Evolutionary conservation across 92 coral and sea anemone species (phyloP).

Genomic region (Plumapathes pennacea): DNA sequence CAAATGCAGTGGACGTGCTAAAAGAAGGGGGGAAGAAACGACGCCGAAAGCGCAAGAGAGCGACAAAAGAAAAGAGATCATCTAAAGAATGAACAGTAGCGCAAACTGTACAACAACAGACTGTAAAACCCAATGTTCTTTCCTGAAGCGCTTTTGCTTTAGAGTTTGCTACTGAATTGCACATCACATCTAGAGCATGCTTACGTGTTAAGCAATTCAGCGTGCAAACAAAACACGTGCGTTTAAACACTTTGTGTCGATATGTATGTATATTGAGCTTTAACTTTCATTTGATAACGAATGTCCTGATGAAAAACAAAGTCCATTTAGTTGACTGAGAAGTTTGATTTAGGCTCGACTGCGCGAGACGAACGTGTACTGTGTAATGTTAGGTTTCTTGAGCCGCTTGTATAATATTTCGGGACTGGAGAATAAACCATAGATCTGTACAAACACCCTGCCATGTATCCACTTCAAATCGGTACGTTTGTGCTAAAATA

Average conservation of each 20-base stretch:
- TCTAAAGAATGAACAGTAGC: slow-evolving; percentile 47
- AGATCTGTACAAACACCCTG: slow-evolving; percentile 79
- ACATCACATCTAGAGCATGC: slow-evolving; percentile 48
- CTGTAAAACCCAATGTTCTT: no score
- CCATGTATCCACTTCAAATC: slow-evolving; percentile 67
- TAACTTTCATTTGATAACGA: slow-evolving; percentile 93
- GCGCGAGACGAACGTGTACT: slow-evolving; percentile 25
- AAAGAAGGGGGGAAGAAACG: slow-evolving; percentile 96
- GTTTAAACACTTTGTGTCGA: slow-evolving; percentile 77
- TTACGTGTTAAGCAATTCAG: slow-evolving; percentile 84
- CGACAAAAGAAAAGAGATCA: slow-evolving; percentile 95
- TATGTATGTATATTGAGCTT: slow-evolving; percentile 96
- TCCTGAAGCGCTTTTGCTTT: slow-evolving; percentile 47
- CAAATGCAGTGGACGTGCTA: slow-evolving; percentile 95
- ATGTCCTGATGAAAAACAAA: slow-evolving; percentile 64
- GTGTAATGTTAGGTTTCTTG: slow-evolving; percentile 51
- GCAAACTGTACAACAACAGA: slow-evolving; percentile 13
- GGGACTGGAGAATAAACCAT: slow-evolving; percentile 50
- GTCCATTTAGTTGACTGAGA: slow-evolving; percentile 67
- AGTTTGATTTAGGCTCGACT: slow-evolving; percentile 55
- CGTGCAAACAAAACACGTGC: slow-evolving; percentile 62
- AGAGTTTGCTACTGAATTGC: slow-evolving; percentile 40
- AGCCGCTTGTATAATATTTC: slow-evolving; percentile 84
- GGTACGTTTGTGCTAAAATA: slow-evolving; percentile 94
- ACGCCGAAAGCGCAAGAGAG: slow-evolving; percentile 91